phyloP scores from a whole-genome alignment of 2,797 vertebrate genomes.

The Caiman crocodilus region DNA sequence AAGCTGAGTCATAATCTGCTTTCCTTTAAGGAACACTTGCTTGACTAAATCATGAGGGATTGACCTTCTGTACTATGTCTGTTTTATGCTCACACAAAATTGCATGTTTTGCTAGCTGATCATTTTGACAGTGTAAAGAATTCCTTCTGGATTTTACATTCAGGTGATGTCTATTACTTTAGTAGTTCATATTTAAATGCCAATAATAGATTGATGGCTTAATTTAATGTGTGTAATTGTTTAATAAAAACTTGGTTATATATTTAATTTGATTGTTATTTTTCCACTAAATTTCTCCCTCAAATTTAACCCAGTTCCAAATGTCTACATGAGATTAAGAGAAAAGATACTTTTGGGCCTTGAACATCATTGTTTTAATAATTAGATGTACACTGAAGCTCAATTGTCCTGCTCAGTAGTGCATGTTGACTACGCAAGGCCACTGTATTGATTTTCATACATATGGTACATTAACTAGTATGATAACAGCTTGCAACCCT shows the following conservation, averaged over 20 bases:
- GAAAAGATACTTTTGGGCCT: background rate
- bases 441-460: background rate
- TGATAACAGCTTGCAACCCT: constrained; percentile 21
- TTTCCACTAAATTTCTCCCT: background rate
- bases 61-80: background rate
- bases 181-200: background rate
- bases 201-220: constrained; percentile 8
- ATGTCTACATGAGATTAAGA: background rate
- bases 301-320: constrained; percentile 22
- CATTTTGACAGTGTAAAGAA: background rate
- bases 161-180: background rate
- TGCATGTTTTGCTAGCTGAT: background rate
- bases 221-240: constrained; percentile 17
- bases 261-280: constrained; percentile 19
- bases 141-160: background rate
- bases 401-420: background rate
- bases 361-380: constrained; percentile 36
- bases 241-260: background rate
- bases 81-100: background rate
- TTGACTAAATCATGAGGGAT: background rate
- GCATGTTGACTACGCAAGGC: background rate
- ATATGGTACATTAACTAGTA: background rate
- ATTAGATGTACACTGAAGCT: background rate
- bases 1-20: background rate
- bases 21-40: background rate